phyloP scores from a whole-genome alignment of 2,888 invertebrate species.

The Prosopocoilus inquinatus region DNA sequence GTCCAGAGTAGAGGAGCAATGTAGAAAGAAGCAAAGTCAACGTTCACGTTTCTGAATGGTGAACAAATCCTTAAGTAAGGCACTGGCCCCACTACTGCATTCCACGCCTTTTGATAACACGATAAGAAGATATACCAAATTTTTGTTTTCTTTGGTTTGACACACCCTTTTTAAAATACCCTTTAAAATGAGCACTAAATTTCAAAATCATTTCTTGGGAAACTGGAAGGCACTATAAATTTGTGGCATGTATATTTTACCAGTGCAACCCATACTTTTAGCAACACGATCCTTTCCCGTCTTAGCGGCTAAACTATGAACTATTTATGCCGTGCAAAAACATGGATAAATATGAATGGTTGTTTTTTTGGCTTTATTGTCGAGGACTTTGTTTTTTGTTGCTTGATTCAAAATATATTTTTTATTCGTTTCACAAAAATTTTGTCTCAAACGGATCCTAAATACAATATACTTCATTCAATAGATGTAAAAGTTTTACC shows the following conservation, averaged over 20 bases:
- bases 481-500: too few species aligned
- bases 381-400: too few species aligned
- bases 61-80: conserved; percentile 23
- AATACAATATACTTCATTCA: too few species aligned
- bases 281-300: conserved; percentile 5
- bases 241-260: conserved; percentile 11
- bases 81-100: conserved; percentile 23
- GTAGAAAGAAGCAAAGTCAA: conserved; percentile 21
- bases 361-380: too few species aligned
- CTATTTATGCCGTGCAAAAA: conserved; percentile 11
- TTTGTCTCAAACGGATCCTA: too few species aligned
- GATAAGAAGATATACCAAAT: conserved; percentile 21
- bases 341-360: too few species aligned
- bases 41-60: conserved; percentile 21
- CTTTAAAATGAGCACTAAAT: conserved; percentile 1
- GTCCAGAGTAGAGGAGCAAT: conserved; percentile 21
- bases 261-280: conserved; percentile 19
- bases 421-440: too few species aligned
- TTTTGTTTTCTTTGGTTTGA: too few species aligned
- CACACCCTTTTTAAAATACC: neutral
- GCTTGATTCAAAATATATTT: too few species aligned
- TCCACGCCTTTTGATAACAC: conserved; percentile 21
- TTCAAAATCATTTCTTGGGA: conserved; percentile 7
- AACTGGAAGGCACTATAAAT: conserved; percentile 16
- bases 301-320: too few species aligned